Evolutionary conservation across 1,140 invertebrate genomes (phyloP).

Genomic region (Lithobius niger): DNA sequence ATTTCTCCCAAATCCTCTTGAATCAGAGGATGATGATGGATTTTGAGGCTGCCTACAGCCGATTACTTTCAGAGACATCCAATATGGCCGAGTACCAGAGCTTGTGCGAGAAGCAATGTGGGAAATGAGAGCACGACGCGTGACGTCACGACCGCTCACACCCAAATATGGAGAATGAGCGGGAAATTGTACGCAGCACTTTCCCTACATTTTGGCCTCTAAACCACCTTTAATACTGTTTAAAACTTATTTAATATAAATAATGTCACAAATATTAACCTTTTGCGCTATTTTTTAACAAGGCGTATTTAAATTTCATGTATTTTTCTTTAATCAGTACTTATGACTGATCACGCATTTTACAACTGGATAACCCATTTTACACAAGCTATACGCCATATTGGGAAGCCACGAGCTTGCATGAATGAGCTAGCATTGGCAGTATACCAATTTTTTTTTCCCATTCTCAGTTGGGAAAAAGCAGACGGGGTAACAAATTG

Average conservation of each 20-base stretch:
- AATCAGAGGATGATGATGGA: slow-evolving; percentile 33
- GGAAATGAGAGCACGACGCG: not conserved
- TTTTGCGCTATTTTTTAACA: too few relatives aligned
- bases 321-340: too few relatives aligned
- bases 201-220: slow-evolving; percentile 18
- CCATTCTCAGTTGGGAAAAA: too few relatives aligned
- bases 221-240: not conserved
- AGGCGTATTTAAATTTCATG: too few relatives aligned
- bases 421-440: too few relatives aligned
- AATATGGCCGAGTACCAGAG: slow-evolving; percentile 32
- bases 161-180: slow-evolving; percentile 15
- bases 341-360: too few relatives aligned
- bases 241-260: not conserved
- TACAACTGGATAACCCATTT: too few relatives aligned
- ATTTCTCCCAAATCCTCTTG: slow-evolving; percentile 40
- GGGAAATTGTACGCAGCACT: slow-evolving; percentile 13
- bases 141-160: slow-evolving; percentile 6
- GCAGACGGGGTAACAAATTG: too few relatives aligned
- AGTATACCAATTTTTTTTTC: too few relatives aligned
- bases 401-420: too few relatives aligned
- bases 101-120: not conserved
- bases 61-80: slow-evolving; percentile 21
- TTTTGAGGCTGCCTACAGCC: slow-evolving; percentile 28
- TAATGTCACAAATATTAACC: not conserved
- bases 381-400: too few relatives aligned